Conservation (phyloP, 2,888 invertebrate genomes). For the Neoascia interrupta region DNA sequence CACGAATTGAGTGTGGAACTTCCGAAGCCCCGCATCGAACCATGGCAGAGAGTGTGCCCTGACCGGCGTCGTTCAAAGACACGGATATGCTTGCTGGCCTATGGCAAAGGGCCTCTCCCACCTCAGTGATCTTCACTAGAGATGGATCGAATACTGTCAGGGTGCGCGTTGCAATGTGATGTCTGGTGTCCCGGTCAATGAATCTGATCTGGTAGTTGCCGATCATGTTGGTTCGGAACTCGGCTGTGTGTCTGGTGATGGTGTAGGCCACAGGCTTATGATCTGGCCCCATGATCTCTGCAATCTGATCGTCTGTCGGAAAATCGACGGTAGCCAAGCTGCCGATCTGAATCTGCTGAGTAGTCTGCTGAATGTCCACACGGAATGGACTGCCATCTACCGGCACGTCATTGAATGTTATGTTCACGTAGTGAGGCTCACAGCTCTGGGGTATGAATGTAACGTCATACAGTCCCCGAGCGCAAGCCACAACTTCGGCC, state of each 20-base stretch:
- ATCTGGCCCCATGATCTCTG: slow-evolving; percentile 85
- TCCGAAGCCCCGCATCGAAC: slow-evolving; percentile 90
- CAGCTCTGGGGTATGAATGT: slow-evolving; percentile 95
- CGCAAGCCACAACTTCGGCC: slow-evolving; percentile 92
- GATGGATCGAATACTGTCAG: slow-evolving; percentile 90
- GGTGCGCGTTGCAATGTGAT: slow-evolving; percentile 83
- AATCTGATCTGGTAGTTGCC: slow-evolving; percentile 88
- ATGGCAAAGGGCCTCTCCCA: slow-evolving; percentile 89
- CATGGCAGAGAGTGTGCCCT: slow-evolving; percentile 89
- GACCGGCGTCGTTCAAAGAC: slow-evolving; percentile 89
- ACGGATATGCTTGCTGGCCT: slow-evolving; percentile 90
- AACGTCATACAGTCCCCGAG: slow-evolving; percentile 94
- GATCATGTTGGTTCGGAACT: slow-evolving; percentile 88
- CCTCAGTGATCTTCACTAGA: slow-evolving; percentile 86
- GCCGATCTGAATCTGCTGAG: slow-evolving; percentile 86
- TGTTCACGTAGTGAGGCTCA: slow-evolving; percentile 94
- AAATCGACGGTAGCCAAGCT: slow-evolving; percentile 83
- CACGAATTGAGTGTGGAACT: slow-evolving; percentile 90
- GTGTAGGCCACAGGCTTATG: slow-evolving; percentile 84
- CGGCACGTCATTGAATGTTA: slow-evolving; percentile 95
- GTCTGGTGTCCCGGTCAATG: slow-evolving; percentile 82
- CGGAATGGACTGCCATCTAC: slow-evolving; percentile 95
- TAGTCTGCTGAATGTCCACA: slow-evolving; percentile 87
- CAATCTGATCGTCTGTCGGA: slow-evolving; percentile 82
- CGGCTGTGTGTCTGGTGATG: slow-evolving; percentile 83